Conservation (phyloP, 2,888 invertebrate genomes). For the Vandiemenella viatica region DNA sequence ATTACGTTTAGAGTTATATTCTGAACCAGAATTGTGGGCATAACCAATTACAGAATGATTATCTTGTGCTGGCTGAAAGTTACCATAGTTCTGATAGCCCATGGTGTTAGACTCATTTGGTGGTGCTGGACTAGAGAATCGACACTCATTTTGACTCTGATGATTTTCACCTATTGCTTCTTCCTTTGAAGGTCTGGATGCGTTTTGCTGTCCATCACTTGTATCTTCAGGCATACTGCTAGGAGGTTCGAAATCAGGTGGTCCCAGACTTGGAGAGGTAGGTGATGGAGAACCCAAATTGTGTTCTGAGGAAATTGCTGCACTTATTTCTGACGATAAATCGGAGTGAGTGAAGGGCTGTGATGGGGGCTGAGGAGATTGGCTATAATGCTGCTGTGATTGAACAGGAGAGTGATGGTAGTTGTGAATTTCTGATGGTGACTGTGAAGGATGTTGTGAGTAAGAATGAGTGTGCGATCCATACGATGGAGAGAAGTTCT, state of each 20-base stretch:
- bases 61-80: slow-evolving; percentile 22
- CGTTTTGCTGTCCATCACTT: slow-evolving; percentile 7
- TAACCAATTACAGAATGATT: slow-evolving; percentile 20
- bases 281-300: slow-evolving; percentile 46
- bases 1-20: slow-evolving; percentile 16
- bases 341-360: slow-evolving; percentile 47
- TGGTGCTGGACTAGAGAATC: slow-evolving; percentile 33
- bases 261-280: slow-evolving; percentile 48
- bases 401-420: slow-evolving; percentile 30
- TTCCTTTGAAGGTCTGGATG: slow-evolving; percentile 20
- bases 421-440: slow-evolving; percentile 20
- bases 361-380: slow-evolving; percentile 35
- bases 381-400: slow-evolving; percentile 29
- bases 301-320: slow-evolving; percentile 55
- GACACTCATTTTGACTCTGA: slow-evolving; percentile 26
- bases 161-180: slow-evolving; percentile 25
- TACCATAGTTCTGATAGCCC: slow-evolving; percentile 22
- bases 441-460: slow-evolving; percentile 22
- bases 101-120: slow-evolving; percentile 19
- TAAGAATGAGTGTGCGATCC: slow-evolving; percentile 20
- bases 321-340: slow-evolving; percentile 60
- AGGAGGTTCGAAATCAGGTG: slow-evolving; percentile 62
- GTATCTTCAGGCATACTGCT: slow-evolving; percentile 35
- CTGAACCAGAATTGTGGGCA: slow-evolving; percentile 17
- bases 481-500: slow-evolving; percentile 19